Conservation (phyloP, 1,140 invertebrate genomes). For the Solenopsis invicta region DNA sequence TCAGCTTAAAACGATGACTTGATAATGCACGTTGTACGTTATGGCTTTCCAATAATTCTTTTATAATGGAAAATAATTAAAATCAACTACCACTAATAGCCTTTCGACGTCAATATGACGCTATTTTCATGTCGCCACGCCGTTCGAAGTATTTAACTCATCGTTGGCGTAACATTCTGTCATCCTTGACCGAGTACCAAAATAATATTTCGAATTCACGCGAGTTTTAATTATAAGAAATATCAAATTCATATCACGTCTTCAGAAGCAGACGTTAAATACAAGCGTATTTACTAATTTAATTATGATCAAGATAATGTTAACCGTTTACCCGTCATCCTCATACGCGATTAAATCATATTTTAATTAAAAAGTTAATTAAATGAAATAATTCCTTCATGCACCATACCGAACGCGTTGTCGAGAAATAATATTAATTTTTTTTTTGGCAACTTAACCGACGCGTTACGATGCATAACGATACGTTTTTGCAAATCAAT, state of each 20-base stretch:
- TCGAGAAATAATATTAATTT: slow-evolving; percentile 18
- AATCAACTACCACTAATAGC: neutral
- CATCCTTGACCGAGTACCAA: neutral
- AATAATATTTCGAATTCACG: neutral
- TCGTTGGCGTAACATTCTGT: neutral
- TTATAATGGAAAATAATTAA: neutral
- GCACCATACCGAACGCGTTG: neutral
- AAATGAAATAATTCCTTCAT: slow-evolving; percentile 1
- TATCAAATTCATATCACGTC: neutral
- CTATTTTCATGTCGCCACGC: neutral
- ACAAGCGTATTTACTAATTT: neutral
- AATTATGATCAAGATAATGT: neutral
- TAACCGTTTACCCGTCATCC: neutral
- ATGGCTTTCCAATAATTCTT: neutral
- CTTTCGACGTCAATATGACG: neutral
- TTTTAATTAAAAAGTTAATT: slow-evolving; percentile 39
- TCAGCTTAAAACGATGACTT: neutral
- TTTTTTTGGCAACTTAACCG: neutral
- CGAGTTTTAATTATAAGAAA: neutral
- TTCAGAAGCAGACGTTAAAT: neutral
- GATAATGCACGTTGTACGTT: neutral
- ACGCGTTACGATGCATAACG: neutral
- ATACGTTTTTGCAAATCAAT: neutral
- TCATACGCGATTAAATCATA: slow-evolving; percentile 6
- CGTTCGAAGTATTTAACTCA: neutral